Base-by-base conservation (phyloP, 2,113 vertebrate species). In the Reinhardtius hippoglossoides region DNA sequence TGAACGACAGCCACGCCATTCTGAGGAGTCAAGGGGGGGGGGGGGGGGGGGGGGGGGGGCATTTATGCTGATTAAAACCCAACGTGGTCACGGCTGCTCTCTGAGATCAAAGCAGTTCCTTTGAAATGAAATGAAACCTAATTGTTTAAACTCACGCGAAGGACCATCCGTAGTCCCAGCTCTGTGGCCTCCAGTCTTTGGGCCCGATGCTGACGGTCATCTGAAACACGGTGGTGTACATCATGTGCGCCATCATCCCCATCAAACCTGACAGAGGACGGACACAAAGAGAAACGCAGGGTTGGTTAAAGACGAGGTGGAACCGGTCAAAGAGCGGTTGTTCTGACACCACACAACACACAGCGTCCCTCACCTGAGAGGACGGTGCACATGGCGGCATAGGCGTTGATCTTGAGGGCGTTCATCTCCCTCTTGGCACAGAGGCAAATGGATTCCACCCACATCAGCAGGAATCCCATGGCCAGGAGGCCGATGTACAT, bases 191-290 rank as follows among this genome's bases (percentile, higher is more conserved):
- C 95, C 95, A 97, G 92, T 95, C 96, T 87, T 90, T 96, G 70
- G 95, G 96, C 5, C 95, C 95, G 24, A 97, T 95, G 73, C 95
- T 96, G 3, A 96, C 95, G 0, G 95, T 96, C 88, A 96, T 93
- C 80, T 97, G 95, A 78, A 97, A 96, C 20, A 97, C 95, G 0
- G 95, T 94, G 67, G 95, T 95, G 91, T 96, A 96, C 96, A 97
- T 96, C 95, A 96, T 96, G 61, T 96, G 95, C 12, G 95, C 95
- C 2, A 96, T 92, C 96, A 96, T 88, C 46, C 94, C 87, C 94
- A 96, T 91, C 91, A 96, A 71, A 37, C 96, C 94, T 96, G 64
- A 18, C 0, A 4, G 31, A 57, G 9, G 46, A 60, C 0, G 9
- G 23, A 50, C 42, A 61, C 9, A 26, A 27, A 27, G 31, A 31